phyloP scores from a whole-genome alignment of 2,113 vertebrate species.

The Gnathonemus echidnorhynchus region DNA sequence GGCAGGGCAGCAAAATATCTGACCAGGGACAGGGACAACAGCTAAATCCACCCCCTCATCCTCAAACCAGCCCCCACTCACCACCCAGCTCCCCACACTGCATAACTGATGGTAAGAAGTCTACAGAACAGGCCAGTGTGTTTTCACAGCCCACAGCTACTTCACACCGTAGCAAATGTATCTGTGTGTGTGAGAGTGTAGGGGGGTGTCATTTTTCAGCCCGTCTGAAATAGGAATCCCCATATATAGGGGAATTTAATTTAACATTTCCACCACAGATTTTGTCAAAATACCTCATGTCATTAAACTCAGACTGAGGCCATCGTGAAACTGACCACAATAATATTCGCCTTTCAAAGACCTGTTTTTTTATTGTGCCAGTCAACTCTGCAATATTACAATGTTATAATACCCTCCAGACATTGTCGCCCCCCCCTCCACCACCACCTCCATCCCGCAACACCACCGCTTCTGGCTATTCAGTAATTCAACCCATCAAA shows the following conservation, averaged over 20 bases:
- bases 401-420: slow-evolving; percentile 42
- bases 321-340: neutral
- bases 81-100: neutral
- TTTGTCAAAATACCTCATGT: neutral
- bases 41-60: neutral
- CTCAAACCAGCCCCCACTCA: neutral
- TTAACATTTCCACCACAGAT: neutral
- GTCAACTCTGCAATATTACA: slow-evolving; percentile 39
- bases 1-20: neutral
- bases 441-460: neutral
- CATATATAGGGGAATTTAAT: neutral
- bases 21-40: neutral
- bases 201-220: neutral
- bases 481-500: slow-evolving; percentile 49
- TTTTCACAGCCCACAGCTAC: neutral
- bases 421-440: slow-evolving; percentile 13
- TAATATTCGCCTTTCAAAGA: slow-evolving; percentile 10
- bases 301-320: neutral
- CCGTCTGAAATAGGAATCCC: neutral
- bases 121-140: neutral
- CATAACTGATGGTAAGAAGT: neutral
- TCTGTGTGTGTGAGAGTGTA: neutral
- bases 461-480: slow-evolving; percentile 30
- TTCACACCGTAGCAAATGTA: neutral
- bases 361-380: slow-evolving; percentile 39